Evolutionary conservation across 2,113 vertebrate genomes (phyloP), one percentile per base, ranked within the genome.

Genomic region (Parotia lawesii): DNA sequence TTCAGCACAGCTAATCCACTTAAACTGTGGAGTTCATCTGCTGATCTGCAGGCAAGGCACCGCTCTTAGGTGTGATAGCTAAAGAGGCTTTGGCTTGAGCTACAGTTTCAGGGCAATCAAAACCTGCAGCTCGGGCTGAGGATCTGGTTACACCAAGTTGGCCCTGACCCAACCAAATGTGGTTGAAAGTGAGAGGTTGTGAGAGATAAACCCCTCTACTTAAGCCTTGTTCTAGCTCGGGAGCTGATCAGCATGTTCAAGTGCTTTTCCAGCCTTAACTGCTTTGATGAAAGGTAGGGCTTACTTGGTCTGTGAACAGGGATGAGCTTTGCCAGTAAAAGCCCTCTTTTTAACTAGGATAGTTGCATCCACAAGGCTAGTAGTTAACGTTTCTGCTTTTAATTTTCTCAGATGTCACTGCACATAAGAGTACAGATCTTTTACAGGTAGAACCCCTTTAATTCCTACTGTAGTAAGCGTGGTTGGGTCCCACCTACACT

Each of bases 61-160:
- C 0, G 21, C 70, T 89, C 61, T 77, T 70, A 50, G 83, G 54
- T 92, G 75, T 47, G 60, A 69, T 54, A 48, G 79, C 75, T 86
- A 79, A 93, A 92, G 93, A 92, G 91, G 91, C 91, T 95, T 96
- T 95, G 87, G 61, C 87, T 87, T 45, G 60, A 85, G 64, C 81
- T 72, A 12, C 65, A 0, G 7, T 81, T 85, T 64, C 58, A 48
- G 42, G 85, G 74, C 85, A 85, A 45, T 87, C 81, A 85, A 72
- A 89, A 53, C 47, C 62, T 61, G 45, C 24, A 94, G 74, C 50
- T 72, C 2, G 7, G 58, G 37, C 62, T 76, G 58, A 78, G 66
- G 37, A 94, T 94, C 87, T 85, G 53, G 74, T 95, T 93, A 93
- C 31, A 15, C 20, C 61, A 27, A 25, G 45, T 61, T 95, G 90